Evolutionary conservation across 2,113 vertebrate species (phyloP).

Genomic region (Stomatorhinus ivindoensis): DNA sequence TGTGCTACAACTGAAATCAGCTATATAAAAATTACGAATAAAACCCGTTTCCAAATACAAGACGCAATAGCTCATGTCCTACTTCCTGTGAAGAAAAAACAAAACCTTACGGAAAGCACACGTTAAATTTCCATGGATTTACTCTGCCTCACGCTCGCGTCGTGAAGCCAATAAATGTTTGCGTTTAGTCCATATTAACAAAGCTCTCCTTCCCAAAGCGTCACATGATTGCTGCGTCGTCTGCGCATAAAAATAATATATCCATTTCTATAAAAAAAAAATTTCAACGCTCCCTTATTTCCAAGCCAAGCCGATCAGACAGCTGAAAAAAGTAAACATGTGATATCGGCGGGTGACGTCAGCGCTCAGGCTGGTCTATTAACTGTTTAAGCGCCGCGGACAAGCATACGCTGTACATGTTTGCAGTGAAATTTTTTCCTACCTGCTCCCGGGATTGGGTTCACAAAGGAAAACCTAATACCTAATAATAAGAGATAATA

Average conservation of each 20-base stretch:
- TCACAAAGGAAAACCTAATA: not conserved
- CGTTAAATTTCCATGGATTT: slow-evolving; percentile 32
- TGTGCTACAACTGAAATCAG: not conserved
- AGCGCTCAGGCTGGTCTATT: not conserved
- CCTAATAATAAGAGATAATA: not conserved
- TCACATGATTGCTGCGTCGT: slow-evolving; percentile 10
- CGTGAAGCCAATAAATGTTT: not conserved
- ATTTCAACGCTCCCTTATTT: slow-evolving; percentile 15
- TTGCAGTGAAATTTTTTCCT: not conserved
- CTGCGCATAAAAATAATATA: not conserved
- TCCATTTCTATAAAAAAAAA: not conserved
- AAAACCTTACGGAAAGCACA: slow-evolving; percentile 7
- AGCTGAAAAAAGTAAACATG: slow-evolving; percentile 8
- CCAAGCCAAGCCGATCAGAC: not conserved
- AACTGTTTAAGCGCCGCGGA: not conserved
- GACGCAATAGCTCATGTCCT: not conserved
- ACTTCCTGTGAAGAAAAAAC: slow-evolving; percentile 17
- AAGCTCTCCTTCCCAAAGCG: not conserved
- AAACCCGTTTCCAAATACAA: not conserved
- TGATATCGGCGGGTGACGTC: slow-evolving; percentile 26
- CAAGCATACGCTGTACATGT: not conserved
- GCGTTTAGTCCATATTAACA: slow-evolving; percentile 37
- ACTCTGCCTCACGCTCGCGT: slow-evolving; percentile 39
- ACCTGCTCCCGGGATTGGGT: not conserved
- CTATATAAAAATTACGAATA: not conserved